A percentile compares a stretch with the other conserved stretches of the same genome.
Conservation (phyloP, 2,113 vertebrate species). For the Ginglymostoma cirratum region DNA sequence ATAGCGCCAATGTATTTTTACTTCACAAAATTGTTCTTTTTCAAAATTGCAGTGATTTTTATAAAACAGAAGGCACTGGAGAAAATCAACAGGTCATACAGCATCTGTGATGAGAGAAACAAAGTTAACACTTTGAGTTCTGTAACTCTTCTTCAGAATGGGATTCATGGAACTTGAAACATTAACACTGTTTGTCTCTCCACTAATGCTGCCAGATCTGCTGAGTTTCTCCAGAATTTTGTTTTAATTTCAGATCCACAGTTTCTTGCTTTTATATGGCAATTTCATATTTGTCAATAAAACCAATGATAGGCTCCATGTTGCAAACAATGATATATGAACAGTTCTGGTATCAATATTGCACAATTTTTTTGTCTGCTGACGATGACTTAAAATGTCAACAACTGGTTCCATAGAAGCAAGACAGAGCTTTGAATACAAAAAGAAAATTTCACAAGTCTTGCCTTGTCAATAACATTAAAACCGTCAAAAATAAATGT, state of each 20-base stretch:
- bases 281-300: background rate
- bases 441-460: conserved; percentile 2
- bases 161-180: too few species aligned
- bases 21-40: background rate
- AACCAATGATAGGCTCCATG: background rate
- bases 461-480: background rate
- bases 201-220: too few species aligned
- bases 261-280: too few species aligned
- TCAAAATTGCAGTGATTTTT: background rate
- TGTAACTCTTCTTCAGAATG: too few species aligned
- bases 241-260: too few species aligned
- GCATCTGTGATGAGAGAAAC: too few species aligned
- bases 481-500: conserved; percentile 12
- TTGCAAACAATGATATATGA: background rate
- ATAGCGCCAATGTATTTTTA: background rate
- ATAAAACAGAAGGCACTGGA: background rate
- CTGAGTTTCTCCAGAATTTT: too few species aligned
- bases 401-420: background rate
- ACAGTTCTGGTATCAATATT: background rate
- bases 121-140: too few species aligned
- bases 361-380: background rate
- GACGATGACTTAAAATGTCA: background rate
- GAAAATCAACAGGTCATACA: too few species aligned
- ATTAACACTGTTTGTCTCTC: too few species aligned
- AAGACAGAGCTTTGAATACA: background rate